Evolutionary conservation across 2,888 invertebrate species (phyloP).

Genomic region (Andrena bicolor): DNA sequence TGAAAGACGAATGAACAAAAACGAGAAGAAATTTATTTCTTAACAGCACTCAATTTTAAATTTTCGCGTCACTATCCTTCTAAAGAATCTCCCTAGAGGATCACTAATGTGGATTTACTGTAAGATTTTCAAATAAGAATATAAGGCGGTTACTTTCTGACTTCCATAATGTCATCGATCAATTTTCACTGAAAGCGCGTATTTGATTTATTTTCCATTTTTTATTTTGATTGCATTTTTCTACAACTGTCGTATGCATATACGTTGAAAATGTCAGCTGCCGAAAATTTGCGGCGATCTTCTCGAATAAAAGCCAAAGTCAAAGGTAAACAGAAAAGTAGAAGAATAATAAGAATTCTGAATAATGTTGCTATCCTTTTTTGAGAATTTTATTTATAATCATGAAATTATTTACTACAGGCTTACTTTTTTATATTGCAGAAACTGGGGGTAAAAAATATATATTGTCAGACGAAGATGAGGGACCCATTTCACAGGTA

Average conservation of each 20-base stretch:
- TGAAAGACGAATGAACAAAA: too few relatives aligned
- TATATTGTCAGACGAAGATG: slow-evolving; percentile 21
- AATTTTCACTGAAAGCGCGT: slow-evolving; percentile 12
- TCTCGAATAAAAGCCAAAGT: slow-evolving; percentile 46
- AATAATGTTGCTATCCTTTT: neutral
- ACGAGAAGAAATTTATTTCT: too few relatives aligned
- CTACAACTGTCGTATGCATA: neutral
- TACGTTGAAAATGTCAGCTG: slow-evolving; percentile 41
- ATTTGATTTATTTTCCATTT: slow-evolving; percentile 10
- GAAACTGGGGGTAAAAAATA: neutral
- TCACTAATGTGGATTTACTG: neutral
- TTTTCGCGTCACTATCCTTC: too few relatives aligned
- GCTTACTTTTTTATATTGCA: slow-evolving; percentile 14
- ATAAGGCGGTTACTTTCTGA: slow-evolving; percentile 6
- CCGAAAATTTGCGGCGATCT: slow-evolving; percentile 63
- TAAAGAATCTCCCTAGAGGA: too few relatives aligned
- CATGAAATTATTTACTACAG: neutral
- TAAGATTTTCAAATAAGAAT: neutral
- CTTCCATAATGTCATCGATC: neutral
- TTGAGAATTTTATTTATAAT: neutral
- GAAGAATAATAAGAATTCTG: neutral
- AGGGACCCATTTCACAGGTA: neutral
- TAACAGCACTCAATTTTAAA: too few relatives aligned
- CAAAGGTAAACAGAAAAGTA: slow-evolving; percentile 13
- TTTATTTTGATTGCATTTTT: too few relatives aligned